Evolutionary conservation across 2,888 invertebrate species (phyloP), one percentile per base, ranked within the genome.

Genomic region (Cetonia aurata): DNA sequence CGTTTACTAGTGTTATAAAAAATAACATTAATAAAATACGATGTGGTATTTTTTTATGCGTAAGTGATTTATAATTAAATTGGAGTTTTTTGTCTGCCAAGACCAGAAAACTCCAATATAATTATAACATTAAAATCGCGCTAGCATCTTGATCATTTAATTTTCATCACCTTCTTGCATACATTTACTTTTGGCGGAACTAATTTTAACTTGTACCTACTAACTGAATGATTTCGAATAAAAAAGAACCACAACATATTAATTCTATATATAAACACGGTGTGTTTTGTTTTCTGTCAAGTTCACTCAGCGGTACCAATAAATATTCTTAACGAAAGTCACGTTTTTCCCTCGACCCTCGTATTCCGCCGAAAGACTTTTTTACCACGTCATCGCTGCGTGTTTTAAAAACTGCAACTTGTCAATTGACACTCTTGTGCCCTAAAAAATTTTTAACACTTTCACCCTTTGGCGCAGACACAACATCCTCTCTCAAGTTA

Each of bases 401-500:
- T 66, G 59, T 59, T 72, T 57, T 62, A 72, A 71, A 74, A 74
- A 73, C 75, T 76, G 75, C 75, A 73, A 75, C 77, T 74, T 77
- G 78, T 80, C 80, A 77, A 69, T 79, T 79, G 77, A 75, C 79
- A 76, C 77, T 72, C 77, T 77, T 74, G 75, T 73, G 73, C 75
- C 69, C 74, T 70, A 73, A 65, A 65, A 72, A 75, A 76, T 79
- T 79, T 80, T 77, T 76, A 77, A 77, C 75, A 72, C 75, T 75
- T 78, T 78, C 75, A 80, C 80, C 80, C 80, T 80, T 80, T 77
- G 62, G 62, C 62, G 69, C 69, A 80, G 80, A 80, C 80, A 80
- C 78, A 80, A 80, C 80, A 80, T 80, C 80, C 80, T 80, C 50
- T 65, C 31, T 13, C 44, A 25, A 46, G n/a, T 17, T 60, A 65